Percentiles rank a stretch among this genome's conserved stretches.
Conservation (phyloP, 2,888 invertebrate species). For the Pogonocherus hispidulus region DNA sequence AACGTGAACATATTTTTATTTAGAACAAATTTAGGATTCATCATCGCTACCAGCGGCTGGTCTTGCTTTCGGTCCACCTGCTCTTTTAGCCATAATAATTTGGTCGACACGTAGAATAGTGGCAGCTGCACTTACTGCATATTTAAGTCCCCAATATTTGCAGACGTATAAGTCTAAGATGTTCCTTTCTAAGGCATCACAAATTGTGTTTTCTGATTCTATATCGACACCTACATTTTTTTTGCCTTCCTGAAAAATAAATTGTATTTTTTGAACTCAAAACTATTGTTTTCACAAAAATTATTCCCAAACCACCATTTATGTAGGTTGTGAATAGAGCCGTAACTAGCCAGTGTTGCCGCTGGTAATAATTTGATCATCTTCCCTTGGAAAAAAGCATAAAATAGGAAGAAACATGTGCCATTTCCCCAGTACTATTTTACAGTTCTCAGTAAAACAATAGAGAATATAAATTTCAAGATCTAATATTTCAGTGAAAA, state of each 20-base stretch:
- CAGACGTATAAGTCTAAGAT: slow-evolving; percentile 87
- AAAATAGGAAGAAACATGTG: too few species aligned
- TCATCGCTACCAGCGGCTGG: slow-evolving; percentile 78
- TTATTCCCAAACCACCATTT: too few species aligned
- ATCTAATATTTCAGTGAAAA: too few species aligned
- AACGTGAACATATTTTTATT: background rate
- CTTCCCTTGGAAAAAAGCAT: too few species aligned
- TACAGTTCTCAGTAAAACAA: too few species aligned
- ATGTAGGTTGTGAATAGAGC: too few species aligned
- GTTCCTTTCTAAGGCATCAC: slow-evolving; percentile 83
- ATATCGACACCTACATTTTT: slow-evolving; percentile 87
- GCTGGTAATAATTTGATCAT: too few species aligned
- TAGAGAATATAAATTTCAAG: too few species aligned
- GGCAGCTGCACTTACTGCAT: slow-evolving; percentile 93
- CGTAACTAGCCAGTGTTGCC: too few species aligned
- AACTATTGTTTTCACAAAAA: too few species aligned
- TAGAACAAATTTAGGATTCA: slow-evolving; percentile 68
- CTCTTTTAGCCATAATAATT: slow-evolving; percentile 98
- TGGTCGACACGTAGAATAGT: slow-evolving; percentile 96
- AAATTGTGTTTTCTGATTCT: slow-evolving; percentile 80
- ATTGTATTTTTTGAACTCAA: too few species aligned
- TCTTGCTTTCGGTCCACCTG: slow-evolving; percentile 93
- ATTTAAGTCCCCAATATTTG: slow-evolving; percentile 95
- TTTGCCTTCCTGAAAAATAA: slow-evolving; percentile 76
- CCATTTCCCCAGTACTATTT: too few species aligned